Conservation (phyloP, 2,113 vertebrate species). For the Parotia lawesii region DNA sequence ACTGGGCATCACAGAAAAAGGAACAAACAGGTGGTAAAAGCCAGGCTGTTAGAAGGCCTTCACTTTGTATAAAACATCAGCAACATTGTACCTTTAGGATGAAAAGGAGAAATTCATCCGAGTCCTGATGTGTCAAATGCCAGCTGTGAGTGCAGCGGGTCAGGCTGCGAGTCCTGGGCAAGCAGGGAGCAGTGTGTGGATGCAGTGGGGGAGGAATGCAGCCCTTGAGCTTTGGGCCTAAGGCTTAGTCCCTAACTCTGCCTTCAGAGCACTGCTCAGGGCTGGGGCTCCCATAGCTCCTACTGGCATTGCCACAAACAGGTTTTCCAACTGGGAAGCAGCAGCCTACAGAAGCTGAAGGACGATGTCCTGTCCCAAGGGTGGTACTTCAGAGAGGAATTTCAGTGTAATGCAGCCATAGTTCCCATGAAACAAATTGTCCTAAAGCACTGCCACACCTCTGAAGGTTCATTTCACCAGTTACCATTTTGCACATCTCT, state of each 20-base stretch:
- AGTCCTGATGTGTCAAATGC: fast-evolving
- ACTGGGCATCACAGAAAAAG: neutral
- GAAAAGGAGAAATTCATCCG: neutral
- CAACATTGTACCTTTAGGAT: neutral
- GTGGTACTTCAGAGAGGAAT: neutral
- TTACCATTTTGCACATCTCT: neutral
- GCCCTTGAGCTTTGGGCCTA: neutral
- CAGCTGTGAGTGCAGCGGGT: neutral
- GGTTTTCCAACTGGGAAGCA: fast-evolving
- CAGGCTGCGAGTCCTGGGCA: neutral
- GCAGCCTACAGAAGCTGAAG: neutral
- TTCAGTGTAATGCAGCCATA: neutral
- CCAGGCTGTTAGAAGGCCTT: neutral
- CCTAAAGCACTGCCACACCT: neutral
- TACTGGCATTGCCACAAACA: fast-evolving
- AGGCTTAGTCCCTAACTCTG: neutral
- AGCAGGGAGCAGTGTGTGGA: neutral
- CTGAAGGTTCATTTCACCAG: neutral
- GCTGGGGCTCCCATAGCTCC: neutral
- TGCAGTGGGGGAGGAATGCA: neutral
- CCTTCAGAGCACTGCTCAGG: neutral
- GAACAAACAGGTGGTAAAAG: neutral
- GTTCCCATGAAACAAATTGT: neutral
- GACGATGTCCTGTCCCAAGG: neutral
- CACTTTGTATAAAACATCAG: neutral